Evolutionary conservation across 2,113 vertebrate genomes (phyloP).

Genomic region (Upupa epops): DNA sequence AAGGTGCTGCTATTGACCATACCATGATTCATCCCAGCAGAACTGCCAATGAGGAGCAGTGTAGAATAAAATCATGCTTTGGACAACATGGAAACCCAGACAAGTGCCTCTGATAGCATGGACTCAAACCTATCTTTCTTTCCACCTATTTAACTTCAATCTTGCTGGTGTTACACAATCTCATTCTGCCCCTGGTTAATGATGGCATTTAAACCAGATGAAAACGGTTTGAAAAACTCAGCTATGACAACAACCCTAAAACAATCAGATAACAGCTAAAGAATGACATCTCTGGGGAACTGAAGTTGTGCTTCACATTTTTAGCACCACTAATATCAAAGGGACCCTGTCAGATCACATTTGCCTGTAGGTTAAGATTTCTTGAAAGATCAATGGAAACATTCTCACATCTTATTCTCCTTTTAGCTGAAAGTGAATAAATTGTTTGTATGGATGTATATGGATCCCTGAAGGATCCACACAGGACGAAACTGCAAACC

Average conservation of each 20-base stretch:
- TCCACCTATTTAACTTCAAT: background rate
- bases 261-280: background rate
- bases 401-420: background rate
- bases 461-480: background rate
- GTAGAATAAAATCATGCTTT: background rate
- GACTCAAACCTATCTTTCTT: background rate
- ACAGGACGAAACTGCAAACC: background rate
- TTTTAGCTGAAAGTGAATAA: background rate
- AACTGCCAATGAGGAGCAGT: background rate
- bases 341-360: background rate
- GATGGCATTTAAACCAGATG: constrained; percentile 40
- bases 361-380: background rate
- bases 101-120: background rate
- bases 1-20: background rate
- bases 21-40: background rate
- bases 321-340: background rate
- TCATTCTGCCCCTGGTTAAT: background rate
- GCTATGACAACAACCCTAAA: background rate
- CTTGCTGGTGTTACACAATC: background rate
- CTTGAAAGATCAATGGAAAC: background rate
- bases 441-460: background rate
- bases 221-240: constrained; percentile 51
- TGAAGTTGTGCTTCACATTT: background rate
- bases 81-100: background rate
- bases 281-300: background rate